Evolutionary conservation across 2,888 invertebrate species (phyloP), one percentile per base, ranked within the genome.

Genomic region (Lamellibrachia columna): DNA sequence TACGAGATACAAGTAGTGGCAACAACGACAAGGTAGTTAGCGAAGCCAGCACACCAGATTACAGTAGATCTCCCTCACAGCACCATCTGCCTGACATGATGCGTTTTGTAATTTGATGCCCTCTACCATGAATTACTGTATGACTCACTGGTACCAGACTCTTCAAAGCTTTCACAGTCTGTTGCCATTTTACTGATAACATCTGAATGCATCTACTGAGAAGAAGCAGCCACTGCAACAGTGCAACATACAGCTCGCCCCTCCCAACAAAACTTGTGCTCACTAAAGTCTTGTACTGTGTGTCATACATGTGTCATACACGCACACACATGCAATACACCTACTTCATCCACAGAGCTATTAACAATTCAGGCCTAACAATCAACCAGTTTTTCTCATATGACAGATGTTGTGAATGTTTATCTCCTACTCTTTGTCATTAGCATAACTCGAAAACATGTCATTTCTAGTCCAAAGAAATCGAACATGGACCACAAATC

Each of bases 41-140:
- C n/a, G 3, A n/a, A 75, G 75, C 75, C 75, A 75, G 75, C 75
- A 75, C 22, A 75, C 75, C 75, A 75, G 75, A 75, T 75, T 75
- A 75, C n/a, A n/a, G 6, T 22, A 15, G 75, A 75, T 75, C 75
- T 75, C 75, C 22, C 22, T 75, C 75, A 75, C 75, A 3, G 75
- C 75, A 75, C n/a, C 75, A 15, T 6, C 6, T 4, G 75, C 75
- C 22, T 75, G 75, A 75, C n/a, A 55, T 55, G 55, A 55, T 55
- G n/a, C n/a, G 22, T 75, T 75, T 75, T 75, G 75, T 75, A 75
- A 75, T 75, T 75, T 75, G 75, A 75, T 75, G 75, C 75, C 75
- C 15, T 22, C 22, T 6, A 15, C 75, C 75, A 75, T 75, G n/a
- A 75, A 75, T 75, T 15, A 75, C 75, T 75, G 75, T 15, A n/a